Evolutionary conservation across 2,888 invertebrate genomes (phyloP), one percentile per base, ranked within the genome.

Genomic region (Protonemura montana): DNA sequence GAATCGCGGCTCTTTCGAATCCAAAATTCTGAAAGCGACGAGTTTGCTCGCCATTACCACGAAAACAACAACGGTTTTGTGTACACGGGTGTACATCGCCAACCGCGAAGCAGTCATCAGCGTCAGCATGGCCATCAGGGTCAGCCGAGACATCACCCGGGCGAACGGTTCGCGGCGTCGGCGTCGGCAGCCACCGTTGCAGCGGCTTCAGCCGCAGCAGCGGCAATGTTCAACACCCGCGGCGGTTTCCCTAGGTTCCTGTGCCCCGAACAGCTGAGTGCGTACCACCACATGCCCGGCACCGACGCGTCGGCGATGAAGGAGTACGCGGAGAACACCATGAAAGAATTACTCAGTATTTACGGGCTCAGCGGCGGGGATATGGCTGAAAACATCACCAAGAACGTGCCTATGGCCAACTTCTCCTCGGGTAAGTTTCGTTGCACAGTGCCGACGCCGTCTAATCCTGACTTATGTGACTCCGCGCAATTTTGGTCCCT

Each of bases 291-390:
- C 26, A 59, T 78, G 41, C 85, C 86, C 26, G 87, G 91, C 88
- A 87, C 87, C 35, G 93, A 93, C 29, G 94, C 93, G 89, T 93
- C 93, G 88, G 95, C 94, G 89, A 93, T 96, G 91, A 93, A 95
- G 89, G 96, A 96, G 90, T 96, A 95, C 90, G 96, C 96, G 2
- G 95, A 96, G 92, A 95, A 94, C 89, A 96, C 96, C 13, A 95
- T 96, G 95, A 94, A 95, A 89, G 96, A 96, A 90, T 91, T 96
- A 85, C 92, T 96, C 86, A 95, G 95, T 35, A 95, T 96, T 89
- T 96, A 96, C 90, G 96, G 96, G 28, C 92, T 96, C 89, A 95
- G 95, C 86, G 94, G 94, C 26, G 89, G 90, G 59, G 96, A 95
- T 90, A 94, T 95, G 85, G 94, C 94, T 78, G 95, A 95, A 90